Conservation (phyloP, 2,113 vertebrate species). For the Butorides virescens region DNA sequence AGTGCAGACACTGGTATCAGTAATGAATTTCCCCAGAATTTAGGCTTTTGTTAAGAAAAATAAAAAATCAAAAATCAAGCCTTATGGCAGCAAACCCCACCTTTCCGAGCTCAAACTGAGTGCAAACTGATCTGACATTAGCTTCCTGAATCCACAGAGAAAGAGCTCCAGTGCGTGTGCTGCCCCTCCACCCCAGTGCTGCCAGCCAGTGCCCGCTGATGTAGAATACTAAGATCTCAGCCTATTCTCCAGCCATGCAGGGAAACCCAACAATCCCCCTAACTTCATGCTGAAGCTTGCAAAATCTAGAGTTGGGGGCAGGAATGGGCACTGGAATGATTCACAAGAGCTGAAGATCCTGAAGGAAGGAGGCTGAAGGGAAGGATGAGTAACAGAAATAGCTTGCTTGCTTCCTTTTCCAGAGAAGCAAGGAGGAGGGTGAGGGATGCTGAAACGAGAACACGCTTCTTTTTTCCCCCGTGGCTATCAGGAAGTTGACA, state of each 20-base stretch:
- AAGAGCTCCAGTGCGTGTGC: not conserved
- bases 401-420: not conserved
- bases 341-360: not conserved
- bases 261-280: not conserved
- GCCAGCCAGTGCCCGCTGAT: not conserved
- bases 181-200: not conserved
- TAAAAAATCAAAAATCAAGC: not conserved
- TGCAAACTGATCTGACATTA: not conserved
- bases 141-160: not conserved
- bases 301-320: not conserved
- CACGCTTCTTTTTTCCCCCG: not conserved
- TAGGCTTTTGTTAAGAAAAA: not conserved
- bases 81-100: not conserved
- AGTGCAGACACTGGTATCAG: not conserved
- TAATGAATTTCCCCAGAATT: not conserved
- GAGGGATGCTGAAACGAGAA: conserved; percentile 9
- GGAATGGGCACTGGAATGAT: not conserved
- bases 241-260: not conserved
- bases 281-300: not conserved
- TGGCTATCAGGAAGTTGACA: not conserved
- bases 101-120: not conserved
- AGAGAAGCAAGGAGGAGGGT: not conserved
- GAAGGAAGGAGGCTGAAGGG: not conserved
- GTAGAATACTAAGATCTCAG: not conserved
- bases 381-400: conserved; percentile 30